Base-by-base conservation (phyloP, 2,113 vertebrate species). In the Festucalex cinctus region DNA sequence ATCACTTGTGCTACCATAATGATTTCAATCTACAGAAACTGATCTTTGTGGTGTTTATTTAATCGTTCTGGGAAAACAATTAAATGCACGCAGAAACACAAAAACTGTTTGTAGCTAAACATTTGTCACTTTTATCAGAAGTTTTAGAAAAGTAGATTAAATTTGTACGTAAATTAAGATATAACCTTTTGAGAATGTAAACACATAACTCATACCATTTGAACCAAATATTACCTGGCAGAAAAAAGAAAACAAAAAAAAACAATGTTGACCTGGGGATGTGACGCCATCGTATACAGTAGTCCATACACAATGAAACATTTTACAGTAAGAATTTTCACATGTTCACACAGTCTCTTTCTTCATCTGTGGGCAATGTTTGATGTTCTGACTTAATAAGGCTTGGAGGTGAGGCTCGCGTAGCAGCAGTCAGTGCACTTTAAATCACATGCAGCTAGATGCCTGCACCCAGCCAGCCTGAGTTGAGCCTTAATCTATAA, bases 401-500 rank as follows among this genome's bases (percentile, higher is more conserved):
- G 72, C 77, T 56, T 69, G 10, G 76, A 86, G 83, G 79, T 90
- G 83, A 89, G 79, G 84, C 83, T 87, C 81, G 68, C 81, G 69
- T 48, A 63, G 81, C 76, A 74, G 68, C 36, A 68, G 69, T 75
- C 68, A 58, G 69, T 48, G 59, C 71, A 71, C 75, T 71, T 81
- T 58, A 5, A 77, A 61, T 63, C 26, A 0, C 71, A 74, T 54
- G 68, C 76, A 73, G 78, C 71, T 61, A 73, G 78, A 70, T 61
- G 69, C 83, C 76, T 77, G 81, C 77, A 72, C 75, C 65, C 39
- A 85, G 53, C 80, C 71, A 82, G 81, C 63, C 76, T 71, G 75
- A 77, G 74, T 68, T 17, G 49, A 69, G 74, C 80, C 88, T 82
- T 91, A 90, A 92, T 92, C 85, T 90, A 92, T 92, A 91, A 92